Conservation (phyloP, 2,113 vertebrate species). For the Motacilla tschutschensis region DNA sequence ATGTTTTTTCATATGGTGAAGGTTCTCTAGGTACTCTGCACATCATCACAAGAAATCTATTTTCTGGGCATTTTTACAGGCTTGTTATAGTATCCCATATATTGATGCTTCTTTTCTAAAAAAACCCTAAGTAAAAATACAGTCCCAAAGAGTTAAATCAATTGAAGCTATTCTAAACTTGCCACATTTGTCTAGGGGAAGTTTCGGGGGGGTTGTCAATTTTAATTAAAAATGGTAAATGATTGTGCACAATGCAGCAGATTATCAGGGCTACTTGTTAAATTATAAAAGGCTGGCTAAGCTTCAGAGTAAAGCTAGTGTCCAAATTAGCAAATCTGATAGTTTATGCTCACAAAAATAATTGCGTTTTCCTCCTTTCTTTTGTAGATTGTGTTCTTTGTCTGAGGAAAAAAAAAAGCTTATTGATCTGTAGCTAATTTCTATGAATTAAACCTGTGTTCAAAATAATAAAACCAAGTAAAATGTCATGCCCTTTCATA, state of each 20-base stretch:
- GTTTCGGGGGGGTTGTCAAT: slow-evolving; percentile 48
- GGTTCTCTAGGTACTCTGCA: background rate
- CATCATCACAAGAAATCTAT: background rate
- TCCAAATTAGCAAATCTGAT: slow-evolving; percentile 55
- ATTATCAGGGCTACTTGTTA: slow-evolving; percentile 55
- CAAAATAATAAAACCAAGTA: background rate
- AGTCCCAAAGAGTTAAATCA: slow-evolving; percentile 26
- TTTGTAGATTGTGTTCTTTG: background rate
- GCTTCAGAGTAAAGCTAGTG: slow-evolving; percentile 35
- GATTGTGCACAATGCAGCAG: slow-evolving; percentile 31
- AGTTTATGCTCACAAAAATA: slow-evolving; percentile 34
- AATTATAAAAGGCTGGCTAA: slow-evolving; percentile 60
- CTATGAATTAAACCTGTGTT: slow-evolving; percentile 5
- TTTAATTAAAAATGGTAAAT: slow-evolving; percentile 63
- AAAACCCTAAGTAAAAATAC: background rate
- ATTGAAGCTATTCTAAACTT: slow-evolving; percentile 22
- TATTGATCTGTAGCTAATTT: slow-evolving; percentile 3
- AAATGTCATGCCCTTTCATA: slow-evolving; percentile 11
- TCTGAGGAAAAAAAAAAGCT: background rate
- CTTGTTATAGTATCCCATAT: background rate
- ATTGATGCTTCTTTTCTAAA: background rate
- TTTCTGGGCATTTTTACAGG: background rate
- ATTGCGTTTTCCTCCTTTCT: slow-evolving; percentile 27
- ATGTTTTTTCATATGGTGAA: background rate
- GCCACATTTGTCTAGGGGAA: slow-evolving; percentile 1